Evolutionary conservation across 2,113 vertebrate genomes (phyloP).

Genomic region (Ursus arctos): DNA sequence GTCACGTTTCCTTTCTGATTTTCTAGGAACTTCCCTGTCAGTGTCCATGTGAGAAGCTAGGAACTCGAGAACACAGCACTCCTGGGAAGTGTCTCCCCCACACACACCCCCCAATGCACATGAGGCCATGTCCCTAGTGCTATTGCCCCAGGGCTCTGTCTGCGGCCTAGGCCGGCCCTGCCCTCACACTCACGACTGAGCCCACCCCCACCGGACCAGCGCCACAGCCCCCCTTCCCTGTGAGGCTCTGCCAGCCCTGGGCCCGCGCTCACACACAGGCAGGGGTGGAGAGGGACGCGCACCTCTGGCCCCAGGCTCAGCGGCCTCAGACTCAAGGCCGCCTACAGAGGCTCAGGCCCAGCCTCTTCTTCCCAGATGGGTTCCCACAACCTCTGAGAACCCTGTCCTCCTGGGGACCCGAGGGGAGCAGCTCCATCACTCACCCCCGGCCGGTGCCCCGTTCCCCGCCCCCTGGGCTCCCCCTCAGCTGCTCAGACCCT

Average conservation of each 20-base stretch:
- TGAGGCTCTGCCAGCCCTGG: background rate
- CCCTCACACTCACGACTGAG: background rate
- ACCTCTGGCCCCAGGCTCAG: background rate
- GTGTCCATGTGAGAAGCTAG: background rate
- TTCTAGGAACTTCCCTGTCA: background rate
- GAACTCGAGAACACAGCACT: background rate
- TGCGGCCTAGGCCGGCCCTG: background rate
- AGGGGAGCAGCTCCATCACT: background rate
- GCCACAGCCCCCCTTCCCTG: background rate
- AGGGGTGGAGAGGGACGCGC: background rate
- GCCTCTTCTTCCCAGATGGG: background rate
- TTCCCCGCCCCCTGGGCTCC: background rate
- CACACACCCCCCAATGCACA: background rate
- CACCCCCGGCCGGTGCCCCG: background rate
- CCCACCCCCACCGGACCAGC: background rate
- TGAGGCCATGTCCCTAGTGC: fast-evolving
- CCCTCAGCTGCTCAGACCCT: background rate
- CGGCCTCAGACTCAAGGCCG: background rate
- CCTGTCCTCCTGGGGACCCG: background rate
- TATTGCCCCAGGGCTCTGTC: background rate
- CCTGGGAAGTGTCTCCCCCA: background rate
- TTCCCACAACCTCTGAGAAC: background rate
- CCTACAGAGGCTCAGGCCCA: too few relatives aligned
- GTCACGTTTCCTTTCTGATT: background rate
- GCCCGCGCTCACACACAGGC: background rate